phyloP scores from a whole-genome alignment of 2,888 invertebrate species.

The Altica lythri region DNA sequence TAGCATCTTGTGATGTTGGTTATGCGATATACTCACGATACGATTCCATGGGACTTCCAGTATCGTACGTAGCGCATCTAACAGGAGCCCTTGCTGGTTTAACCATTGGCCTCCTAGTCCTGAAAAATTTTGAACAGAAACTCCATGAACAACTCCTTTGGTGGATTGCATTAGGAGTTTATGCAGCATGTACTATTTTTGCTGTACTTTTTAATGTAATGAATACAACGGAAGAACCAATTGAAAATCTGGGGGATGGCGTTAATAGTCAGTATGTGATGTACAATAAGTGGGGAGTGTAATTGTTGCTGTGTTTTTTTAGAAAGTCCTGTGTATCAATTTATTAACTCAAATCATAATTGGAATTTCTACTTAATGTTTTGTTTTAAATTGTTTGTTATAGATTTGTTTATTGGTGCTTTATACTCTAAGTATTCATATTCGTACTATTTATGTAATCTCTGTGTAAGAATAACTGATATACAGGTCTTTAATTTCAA shows the following conservation, averaged over 20 bases:
- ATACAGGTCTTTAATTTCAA: neutral
- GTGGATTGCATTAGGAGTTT: conserved; percentile 94
- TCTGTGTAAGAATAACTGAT: neutral
- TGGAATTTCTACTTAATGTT: no score
- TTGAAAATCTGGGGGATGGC: conserved; percentile 55
- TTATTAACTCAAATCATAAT: no score
- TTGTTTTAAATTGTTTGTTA: no score
- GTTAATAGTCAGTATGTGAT: conserved; percentile 56
- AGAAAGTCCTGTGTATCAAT: no score
- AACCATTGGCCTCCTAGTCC: conserved; percentile 88
- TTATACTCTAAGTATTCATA: no score
- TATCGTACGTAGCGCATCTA: conserved; percentile 95
- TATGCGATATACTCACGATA: conserved; percentile 94
- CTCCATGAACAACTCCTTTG: conserved; percentile 90
- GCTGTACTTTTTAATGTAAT: conserved; percentile 91
- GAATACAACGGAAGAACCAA: conserved; percentile 67
- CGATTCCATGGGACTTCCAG: conserved; percentile 71
- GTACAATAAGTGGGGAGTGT: conserved; percentile 56
- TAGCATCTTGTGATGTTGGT: conserved; percentile 89
- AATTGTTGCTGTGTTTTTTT: conserved; percentile 36
- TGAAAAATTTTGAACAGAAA: conserved; percentile 95
- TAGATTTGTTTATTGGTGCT: no score
- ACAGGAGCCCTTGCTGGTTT: conserved; percentile 94
- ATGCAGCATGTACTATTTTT: conserved; percentile 90
- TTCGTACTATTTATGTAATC: no score